phyloP scores from a whole-genome alignment of 35 echinoderm and acorn worm genomes.

The Diadema setosum region DNA sequence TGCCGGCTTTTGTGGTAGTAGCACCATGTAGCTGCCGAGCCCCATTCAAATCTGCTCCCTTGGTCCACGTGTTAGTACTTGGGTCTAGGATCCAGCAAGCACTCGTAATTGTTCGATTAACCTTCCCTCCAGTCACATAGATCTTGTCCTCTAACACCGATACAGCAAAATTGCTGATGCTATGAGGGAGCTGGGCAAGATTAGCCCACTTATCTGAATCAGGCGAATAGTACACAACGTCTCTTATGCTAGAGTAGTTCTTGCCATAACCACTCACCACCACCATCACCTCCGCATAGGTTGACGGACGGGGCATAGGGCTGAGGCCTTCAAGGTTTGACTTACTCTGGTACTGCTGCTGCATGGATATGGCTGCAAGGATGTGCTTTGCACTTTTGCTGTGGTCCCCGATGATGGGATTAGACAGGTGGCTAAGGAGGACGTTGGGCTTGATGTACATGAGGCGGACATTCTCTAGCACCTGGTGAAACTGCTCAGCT shows the following conservation, averaged over 20 bases:
- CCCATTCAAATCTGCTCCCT: slow-evolving; percentile 4
- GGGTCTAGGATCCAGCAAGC: slow-evolving; percentile 24
- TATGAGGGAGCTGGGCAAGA: slow-evolving; percentile 31
- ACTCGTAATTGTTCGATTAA: not conserved
- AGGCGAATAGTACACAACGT: slow-evolving; percentile 57
- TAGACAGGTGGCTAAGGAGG: not conserved
- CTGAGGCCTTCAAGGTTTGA: not conserved
- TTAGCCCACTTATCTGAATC: slow-evolving; percentile 16
- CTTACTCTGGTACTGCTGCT: slow-evolving; percentile 5
- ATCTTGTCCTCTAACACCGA: slow-evolving; percentile 38
- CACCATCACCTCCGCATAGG: slow-evolving; percentile 66
- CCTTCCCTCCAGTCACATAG: slow-evolving; percentile 65
- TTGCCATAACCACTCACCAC: slow-evolving; percentile 43
- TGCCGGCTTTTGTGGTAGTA: not conserved
- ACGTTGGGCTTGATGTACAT: slow-evolving; percentile 32
- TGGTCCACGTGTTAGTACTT: slow-evolving; percentile 12
- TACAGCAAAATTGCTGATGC: slow-evolving; percentile 43
- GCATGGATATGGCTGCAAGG: slow-evolving; percentile 7
- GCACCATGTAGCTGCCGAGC: slow-evolving; percentile 45
- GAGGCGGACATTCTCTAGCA: slow-evolving; percentile 48
- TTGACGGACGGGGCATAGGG: slow-evolving; percentile 40
- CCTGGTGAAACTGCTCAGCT: not conserved
- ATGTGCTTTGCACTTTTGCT: not conserved
- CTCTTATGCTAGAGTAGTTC: slow-evolving; percentile 40
- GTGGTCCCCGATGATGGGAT: slow-evolving; percentile 29